Percentiles rank a stretch among this genome's conserved stretches.
These are phyloP conservation scores for Mesochorus sp. DNA, from an alignment of 2,888 invertebrate species.

Conservation along the genomic window DNA sequence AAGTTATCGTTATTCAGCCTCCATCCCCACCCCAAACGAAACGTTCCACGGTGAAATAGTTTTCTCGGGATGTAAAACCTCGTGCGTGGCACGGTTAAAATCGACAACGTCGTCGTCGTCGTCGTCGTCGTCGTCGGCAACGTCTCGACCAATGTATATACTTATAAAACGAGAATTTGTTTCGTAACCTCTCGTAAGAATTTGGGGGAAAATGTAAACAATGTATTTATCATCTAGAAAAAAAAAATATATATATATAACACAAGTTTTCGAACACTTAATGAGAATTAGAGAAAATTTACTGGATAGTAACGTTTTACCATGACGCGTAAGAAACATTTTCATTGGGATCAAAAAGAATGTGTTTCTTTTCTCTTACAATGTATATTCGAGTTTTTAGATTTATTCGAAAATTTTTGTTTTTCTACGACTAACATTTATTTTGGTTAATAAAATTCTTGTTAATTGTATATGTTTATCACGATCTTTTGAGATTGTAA, in stretches of 20 bases:
- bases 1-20: constrained; percentile 80
- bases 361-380: background rate
- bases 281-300: too few relatives aligned
- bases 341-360: background rate
- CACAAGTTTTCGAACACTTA: too few relatives aligned
- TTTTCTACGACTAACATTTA: background rate
- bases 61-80: constrained; percentile 71
- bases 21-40: constrained; percentile 41
- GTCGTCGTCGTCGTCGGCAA: background rate
- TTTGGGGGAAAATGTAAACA: background rate
- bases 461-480: background rate
- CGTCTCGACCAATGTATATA: constrained; percentile 11
- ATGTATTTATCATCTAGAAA: too few relatives aligned
- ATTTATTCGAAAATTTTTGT: too few relatives aligned
- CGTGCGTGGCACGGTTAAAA: constrained; percentile 56
- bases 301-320: too few relatives aligned
- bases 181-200: constrained; percentile 4
- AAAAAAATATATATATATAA: background rate
- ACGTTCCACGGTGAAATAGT: constrained; percentile 75
- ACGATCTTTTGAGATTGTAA: background rate
- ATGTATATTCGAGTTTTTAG: background rate
- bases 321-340: too few relatives aligned
- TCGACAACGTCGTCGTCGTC: constrained; percentile 47
- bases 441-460: background rate
- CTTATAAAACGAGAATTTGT: constrained; percentile 42